These are phyloP conservation scores for Xiphydria camelus DNA, from an alignment of 2,888 invertebrate species.

Conservation along the genomic window DNA sequence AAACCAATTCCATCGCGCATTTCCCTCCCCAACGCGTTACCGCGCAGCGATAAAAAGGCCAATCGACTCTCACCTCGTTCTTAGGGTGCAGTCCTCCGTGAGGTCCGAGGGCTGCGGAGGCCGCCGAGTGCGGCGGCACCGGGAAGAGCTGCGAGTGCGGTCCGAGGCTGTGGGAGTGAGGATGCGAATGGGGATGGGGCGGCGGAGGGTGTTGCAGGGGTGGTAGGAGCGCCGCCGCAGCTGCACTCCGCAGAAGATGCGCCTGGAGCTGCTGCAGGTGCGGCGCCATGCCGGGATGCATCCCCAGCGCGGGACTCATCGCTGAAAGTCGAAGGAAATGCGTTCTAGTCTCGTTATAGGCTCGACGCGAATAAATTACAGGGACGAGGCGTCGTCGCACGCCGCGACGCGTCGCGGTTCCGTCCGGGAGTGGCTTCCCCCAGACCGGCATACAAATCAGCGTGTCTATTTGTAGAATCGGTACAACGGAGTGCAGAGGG, in stretches of 20 bases:
- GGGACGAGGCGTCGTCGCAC: conserved; percentile 2
- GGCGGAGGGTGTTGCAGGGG: conserved; percentile 47
- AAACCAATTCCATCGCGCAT: too few relatives aligned
- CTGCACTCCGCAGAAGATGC: conserved; percentile 74
- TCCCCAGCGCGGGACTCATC: conserved; percentile 82
- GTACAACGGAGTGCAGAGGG: too few relatives aligned
- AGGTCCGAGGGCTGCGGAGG: conserved; percentile 41
- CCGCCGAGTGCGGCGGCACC: conserved; percentile 49
- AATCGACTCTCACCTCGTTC: conserved; percentile 48
- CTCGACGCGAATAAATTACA: conserved; percentile 15
- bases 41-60: too few relatives aligned
- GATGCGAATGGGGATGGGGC: conserved; percentile 41
- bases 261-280: conserved; percentile 78
- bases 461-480: too few relatives aligned
- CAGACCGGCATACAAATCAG: too few relatives aligned
- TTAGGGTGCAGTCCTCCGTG: conserved; percentile 47
- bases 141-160: conserved; percentile 52
- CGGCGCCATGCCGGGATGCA: conserved; percentile 65
- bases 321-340: conserved; percentile 60
- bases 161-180: conserved; percentile 41
- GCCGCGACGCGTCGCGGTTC: not conserved
- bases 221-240: conserved; percentile 60
- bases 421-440: too few relatives aligned
- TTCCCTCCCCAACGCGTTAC: too few relatives aligned
- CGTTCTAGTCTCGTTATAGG: not conserved